These are phyloP conservation scores for Salvelinus sp. DNA, from an alignment of 2,113 vertebrate genomes.

Conservation along the genomic window DNA sequence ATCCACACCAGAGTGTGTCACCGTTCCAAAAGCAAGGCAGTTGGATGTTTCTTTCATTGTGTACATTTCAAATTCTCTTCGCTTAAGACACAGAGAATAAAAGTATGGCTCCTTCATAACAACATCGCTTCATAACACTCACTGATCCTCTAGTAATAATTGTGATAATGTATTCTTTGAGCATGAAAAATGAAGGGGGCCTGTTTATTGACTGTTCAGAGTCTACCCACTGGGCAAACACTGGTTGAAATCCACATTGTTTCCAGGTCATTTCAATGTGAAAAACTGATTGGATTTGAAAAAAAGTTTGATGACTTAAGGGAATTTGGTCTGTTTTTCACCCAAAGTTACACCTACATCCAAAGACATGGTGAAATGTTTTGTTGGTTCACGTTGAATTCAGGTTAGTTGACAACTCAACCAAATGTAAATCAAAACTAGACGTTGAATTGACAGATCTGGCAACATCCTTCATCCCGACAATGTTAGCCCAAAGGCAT, in stretches of 20 bases:
- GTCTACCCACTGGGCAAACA: not conserved
- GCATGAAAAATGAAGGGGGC: not conserved
- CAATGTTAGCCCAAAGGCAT: not conserved
- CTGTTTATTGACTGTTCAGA: not conserved
- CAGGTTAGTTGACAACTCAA: too few relatives aligned
- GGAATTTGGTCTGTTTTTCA: too few relatives aligned
- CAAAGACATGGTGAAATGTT: too few relatives aligned
- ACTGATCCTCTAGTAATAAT: constrained; percentile 37
- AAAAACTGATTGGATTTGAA: too few relatives aligned
- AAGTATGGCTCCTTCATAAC: not conserved
- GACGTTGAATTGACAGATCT: too few relatives aligned
- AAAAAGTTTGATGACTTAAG: too few relatives aligned
- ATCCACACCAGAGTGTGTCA: constrained; percentile 17
- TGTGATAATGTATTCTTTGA: constrained; percentile 5
- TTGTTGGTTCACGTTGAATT: too few relatives aligned
- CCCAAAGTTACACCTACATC: too few relatives aligned
- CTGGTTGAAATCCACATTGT: too few relatives aligned
- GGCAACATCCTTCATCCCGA: not conserved
- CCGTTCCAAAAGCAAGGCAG: constrained; percentile 13
- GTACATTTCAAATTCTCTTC: not conserved
- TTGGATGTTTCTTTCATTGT: constrained; percentile 21
- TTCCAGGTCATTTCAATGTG: too few relatives aligned
- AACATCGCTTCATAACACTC: constrained; percentile 12
- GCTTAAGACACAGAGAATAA: constrained; percentile 16
- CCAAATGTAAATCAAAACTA: too few relatives aligned